These are phyloP conservation scores for Macropis europaea DNA, from an alignment of 2,888 invertebrate genomes.

Conservation along the genomic window DNA sequence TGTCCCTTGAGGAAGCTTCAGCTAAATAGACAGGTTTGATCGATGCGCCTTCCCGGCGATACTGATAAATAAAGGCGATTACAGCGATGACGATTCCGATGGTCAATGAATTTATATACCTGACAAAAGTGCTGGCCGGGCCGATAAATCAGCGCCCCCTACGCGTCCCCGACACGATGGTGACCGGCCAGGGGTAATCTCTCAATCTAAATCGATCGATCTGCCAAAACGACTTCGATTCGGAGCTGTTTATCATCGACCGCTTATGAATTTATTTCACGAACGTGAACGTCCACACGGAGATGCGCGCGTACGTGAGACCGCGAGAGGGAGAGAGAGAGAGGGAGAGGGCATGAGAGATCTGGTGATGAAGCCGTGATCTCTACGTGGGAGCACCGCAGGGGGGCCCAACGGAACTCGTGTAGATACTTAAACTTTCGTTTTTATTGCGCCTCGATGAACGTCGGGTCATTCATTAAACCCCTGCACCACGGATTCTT, in stretches of 20 bases:
- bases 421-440: slow-evolving; percentile 62
- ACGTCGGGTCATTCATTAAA: slow-evolving; percentile 56
- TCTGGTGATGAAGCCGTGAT: slow-evolving; percentile 70
- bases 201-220: slow-evolving; percentile 77
- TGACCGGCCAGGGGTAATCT: slow-evolving; percentile 68
- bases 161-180: slow-evolving; percentile 16
- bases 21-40: slow-evolving; percentile 64
- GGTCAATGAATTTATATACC: slow-evolving; percentile 69
- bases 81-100: slow-evolving; percentile 67
- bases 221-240: slow-evolving; percentile 71
- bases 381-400: slow-evolving; percentile 76
- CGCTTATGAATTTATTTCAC: slow-evolving; percentile 65
- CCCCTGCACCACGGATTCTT: slow-evolving; percentile 34
- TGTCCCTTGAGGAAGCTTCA: slow-evolving; percentile 52
- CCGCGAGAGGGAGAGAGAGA: slow-evolving; percentile 11
- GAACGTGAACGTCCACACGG: slow-evolving; percentile 29
- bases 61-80: slow-evolving; percentile 68
- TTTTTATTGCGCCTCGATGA: slow-evolving; percentile 62
- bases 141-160: slow-evolving; percentile 58
- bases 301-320: slow-evolving; percentile 15
- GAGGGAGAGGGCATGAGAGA: slow-evolving; percentile 27
- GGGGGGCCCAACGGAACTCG: slow-evolving; percentile 71
- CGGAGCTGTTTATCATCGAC: slow-evolving; percentile 66
- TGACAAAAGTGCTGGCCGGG: slow-evolving; percentile 58
- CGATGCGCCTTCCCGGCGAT: slow-evolving; percentile 62